A percentile compares a stretch with the other conserved stretches of the same genome.
Conservation (phyloP, 1,140 invertebrate genomes). For the Megathymus violae region DNA sequence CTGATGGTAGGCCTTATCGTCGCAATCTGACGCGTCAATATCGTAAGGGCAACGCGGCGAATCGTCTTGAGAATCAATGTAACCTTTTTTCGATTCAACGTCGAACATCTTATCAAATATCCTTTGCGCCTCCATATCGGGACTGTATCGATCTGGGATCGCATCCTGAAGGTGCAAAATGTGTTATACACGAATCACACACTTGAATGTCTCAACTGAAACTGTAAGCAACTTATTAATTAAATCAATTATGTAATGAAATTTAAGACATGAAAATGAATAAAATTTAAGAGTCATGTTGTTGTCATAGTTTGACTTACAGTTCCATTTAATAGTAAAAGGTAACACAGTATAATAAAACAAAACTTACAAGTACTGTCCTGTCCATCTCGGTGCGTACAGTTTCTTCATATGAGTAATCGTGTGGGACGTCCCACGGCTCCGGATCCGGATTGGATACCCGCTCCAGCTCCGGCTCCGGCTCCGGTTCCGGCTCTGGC, state of each 20-base stretch:
- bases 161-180: constrained; percentile 80
- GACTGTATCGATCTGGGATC: constrained; percentile 82
- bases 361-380: constrained; percentile 74
- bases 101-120: constrained; percentile 84
- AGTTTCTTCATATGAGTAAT: constrained; percentile 76
- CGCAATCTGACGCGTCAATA: constrained; percentile 79
- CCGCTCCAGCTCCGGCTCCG: too few species aligned
- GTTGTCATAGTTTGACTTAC: constrained; percentile 19
- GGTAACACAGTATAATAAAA: neutral
- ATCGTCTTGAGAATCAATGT: constrained; percentile 70
- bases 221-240: constrained; percentile 8
- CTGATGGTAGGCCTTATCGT: constrained; percentile 79
- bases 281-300: too few species aligned
- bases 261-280: too few species aligned
- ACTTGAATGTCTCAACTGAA: constrained; percentile 10
- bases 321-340: constrained; percentile 6
- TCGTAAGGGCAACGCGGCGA: constrained; percentile 77
- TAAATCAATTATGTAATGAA: neutral
- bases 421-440: constrained; percentile 66
- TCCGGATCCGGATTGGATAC: constrained; percentile 34
- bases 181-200: constrained; percentile 54
- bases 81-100: constrained; percentile 78
- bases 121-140: constrained; percentile 80
- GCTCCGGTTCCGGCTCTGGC: constrained; percentile 48
- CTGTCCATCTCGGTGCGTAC: constrained; percentile 69